A percentile compares a stretch with the other conserved stretches of the same genome.
Evolutionary conservation across 2,113 vertebrate genomes (phyloP).

Genomic region (Grammomys surdaster): DNA sequence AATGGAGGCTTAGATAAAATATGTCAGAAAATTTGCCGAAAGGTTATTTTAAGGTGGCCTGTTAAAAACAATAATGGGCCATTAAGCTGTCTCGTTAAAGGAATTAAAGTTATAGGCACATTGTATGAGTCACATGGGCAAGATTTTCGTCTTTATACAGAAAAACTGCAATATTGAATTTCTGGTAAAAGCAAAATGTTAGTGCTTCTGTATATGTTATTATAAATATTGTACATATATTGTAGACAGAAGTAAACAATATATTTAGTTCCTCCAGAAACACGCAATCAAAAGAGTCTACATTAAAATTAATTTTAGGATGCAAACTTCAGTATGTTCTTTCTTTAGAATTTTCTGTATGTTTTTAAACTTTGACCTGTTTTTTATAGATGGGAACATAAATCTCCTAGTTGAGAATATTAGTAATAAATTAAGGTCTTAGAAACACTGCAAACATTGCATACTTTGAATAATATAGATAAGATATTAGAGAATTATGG

Average conservation of each 20-base stretch:
- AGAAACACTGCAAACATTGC: not conserved
- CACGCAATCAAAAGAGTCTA: conserved; percentile 30
- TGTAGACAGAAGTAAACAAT: conserved; percentile 20
- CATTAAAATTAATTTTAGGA: not conserved
- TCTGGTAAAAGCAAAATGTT: conserved; percentile 80
- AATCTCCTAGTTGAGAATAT: not conserved
- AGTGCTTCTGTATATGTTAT: conserved; percentile 68
- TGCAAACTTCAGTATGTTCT: not conserved
- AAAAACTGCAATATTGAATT: conserved; percentile 81
- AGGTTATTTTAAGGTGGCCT: conserved; percentile 87
- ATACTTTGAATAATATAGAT: not conserved
- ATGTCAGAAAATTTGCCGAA: conserved; percentile 88
- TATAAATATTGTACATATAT: conserved; percentile 77
- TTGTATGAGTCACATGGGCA: conserved; percentile 83
- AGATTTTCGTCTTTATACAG: conserved; percentile 77
- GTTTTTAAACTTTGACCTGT: not conserved
- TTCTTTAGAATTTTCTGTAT: not conserved
- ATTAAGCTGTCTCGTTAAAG: conserved; percentile 89
- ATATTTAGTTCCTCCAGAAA: conserved; percentile 35
- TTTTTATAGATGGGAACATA: not conserved
- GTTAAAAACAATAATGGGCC: conserved; percentile 88
- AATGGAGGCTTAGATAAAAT: conserved; percentile 86
- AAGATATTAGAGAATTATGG: not conserved
- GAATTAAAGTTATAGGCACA: conserved; percentile 85
- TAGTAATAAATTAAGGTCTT: conserved; percentile 9